A percentile compares a stretch with the other conserved stretches of the same genome.
Evolutionary conservation across 1,140 invertebrate genomes (phyloP).

Genomic region (Cotesia typhae): DNA sequence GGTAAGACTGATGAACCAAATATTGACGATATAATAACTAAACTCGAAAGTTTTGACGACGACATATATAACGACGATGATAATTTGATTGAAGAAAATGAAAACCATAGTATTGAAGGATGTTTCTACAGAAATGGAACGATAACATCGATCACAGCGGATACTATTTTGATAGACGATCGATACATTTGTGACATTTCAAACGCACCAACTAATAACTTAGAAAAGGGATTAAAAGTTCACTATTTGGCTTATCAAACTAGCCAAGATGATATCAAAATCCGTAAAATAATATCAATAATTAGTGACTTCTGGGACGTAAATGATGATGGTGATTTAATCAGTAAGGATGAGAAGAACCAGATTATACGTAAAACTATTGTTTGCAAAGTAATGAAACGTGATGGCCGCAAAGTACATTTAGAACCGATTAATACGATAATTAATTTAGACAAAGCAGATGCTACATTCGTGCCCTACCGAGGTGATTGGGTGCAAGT

Average conservation of each 20-base stretch:
- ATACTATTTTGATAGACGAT: slow-evolving; percentile 53
- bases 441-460: slow-evolving; percentile 68
- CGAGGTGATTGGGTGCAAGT: slow-evolving; percentile 74
- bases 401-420: slow-evolving; percentile 64
- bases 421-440: slow-evolving; percentile 65
- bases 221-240: slow-evolving; percentile 51
- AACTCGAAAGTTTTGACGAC: slow-evolving; percentile 33
- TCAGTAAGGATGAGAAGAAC: slow-evolving; percentile 18
- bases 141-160: slow-evolving; percentile 43
- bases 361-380: slow-evolving; percentile 63
- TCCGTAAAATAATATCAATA: slow-evolving; percentile 51
- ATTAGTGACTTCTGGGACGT: slow-evolving; percentile 48
- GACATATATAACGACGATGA: slow-evolving; percentile 1
- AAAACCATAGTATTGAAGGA: slow-evolving; percentile 33
- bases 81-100: not conserved
- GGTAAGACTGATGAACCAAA: slow-evolving; percentile 30
- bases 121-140: slow-evolving; percentile 52
- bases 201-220: slow-evolving; percentile 34
- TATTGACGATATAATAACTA: slow-evolving; percentile 42
- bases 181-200: slow-evolving; percentile 48
- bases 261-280: slow-evolving; percentile 44
- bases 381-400: slow-evolving; percentile 65
- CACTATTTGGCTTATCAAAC: slow-evolving; percentile 49
- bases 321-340: slow-evolving; percentile 7
- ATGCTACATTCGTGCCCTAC: slow-evolving; percentile 65